phyloP scores from a whole-genome alignment of 2,888 invertebrate genomes.

The Cremastinae sp. region DNA sequence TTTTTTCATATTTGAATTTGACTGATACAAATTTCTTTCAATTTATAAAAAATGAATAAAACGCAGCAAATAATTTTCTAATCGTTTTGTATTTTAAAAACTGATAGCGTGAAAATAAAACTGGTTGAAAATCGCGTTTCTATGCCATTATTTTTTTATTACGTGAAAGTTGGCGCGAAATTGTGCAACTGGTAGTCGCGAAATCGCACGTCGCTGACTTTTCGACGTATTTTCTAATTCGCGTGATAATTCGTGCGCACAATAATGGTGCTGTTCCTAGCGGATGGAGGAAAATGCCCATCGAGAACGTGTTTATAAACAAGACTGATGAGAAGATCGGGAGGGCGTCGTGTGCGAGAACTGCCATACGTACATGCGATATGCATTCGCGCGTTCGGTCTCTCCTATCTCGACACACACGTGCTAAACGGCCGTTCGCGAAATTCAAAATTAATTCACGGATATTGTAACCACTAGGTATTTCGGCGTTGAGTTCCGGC shows the following conservation, averaged over 20 bases:
- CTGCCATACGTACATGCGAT: conserved; percentile 18
- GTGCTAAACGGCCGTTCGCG: conserved; percentile 42
- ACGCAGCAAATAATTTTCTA: no score
- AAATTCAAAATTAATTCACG: conserved; percentile 60
- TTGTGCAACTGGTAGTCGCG: conserved; percentile 51
- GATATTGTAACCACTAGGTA: conserved; percentile 55
- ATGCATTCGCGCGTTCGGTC: conserved; percentile 1
- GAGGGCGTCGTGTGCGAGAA: not conserved
- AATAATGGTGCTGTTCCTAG: conserved; percentile 7
- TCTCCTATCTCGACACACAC: conserved; percentile 36
- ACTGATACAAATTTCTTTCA: no score
- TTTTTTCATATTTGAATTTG: no score
- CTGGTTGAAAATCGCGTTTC: no score
- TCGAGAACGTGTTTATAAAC: conserved; percentile 18
- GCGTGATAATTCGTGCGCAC: conserved; percentile 10
- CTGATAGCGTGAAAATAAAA: no score
- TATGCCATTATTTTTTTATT: no score
- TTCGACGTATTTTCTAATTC: conserved; percentile 3
- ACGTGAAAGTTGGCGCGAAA: not conserved
- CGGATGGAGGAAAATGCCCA: conserved; percentile 15
- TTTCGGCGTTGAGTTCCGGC: conserved; percentile 49
- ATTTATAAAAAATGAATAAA: no score
- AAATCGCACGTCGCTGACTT: not conserved
- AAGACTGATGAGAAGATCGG: conserved; percentile 12
- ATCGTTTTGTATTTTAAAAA: no score